Base-by-base conservation (phyloP, 1,140 invertebrate genomes). In the Marisa cornuarietis region DNA sequence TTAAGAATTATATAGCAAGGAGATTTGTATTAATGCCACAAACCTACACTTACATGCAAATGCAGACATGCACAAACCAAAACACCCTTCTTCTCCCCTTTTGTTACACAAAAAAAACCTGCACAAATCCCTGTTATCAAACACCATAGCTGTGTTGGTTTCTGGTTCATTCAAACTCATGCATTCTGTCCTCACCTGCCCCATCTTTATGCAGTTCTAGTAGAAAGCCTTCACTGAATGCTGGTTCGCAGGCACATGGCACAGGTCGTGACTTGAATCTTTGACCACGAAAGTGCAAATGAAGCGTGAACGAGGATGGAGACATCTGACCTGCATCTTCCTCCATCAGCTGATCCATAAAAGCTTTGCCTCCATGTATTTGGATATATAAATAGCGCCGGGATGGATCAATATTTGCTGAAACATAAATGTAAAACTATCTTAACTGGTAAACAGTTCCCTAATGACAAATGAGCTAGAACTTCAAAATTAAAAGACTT, bases 171-270 rank as follows among this genome's bases (percentile, higher is more conserved):
- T 63, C 2, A n/a, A 63, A n/a, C 7, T 63, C 62, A 63, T 18
- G 4, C 7, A n/a, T 63, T 11, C 65, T 68, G 22, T 13, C 65
- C 11, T 79, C 83, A 87, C 89, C 88, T 77, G 86, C 83, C 24
- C 81, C 66, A 26, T 90, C 88, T 82, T 90, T 91, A 81, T 91
- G 90, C 13, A 91, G 82, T 80, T 91, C 90, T 11, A 91, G 76
- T 24, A 91, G 81, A 82, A 91, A 91, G 11, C 88, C 89, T 77
- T 91, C 90, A 74, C 89, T 86, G 80, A 91, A 87, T 58, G 86
- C 84, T 10, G 90, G 90, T 79, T 91, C 90, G 86, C 89, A 89
- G 7, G 89, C 89, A 86, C 89, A 91, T 6, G 88, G 85, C 16
- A 89, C 86, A 16, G 90, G 88, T 42, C 88, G 76, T n/a, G 90